Evolutionary conservation across 1,140 invertebrate genomes (phyloP).

Genomic region (Drosophila kepulauana): DNA sequence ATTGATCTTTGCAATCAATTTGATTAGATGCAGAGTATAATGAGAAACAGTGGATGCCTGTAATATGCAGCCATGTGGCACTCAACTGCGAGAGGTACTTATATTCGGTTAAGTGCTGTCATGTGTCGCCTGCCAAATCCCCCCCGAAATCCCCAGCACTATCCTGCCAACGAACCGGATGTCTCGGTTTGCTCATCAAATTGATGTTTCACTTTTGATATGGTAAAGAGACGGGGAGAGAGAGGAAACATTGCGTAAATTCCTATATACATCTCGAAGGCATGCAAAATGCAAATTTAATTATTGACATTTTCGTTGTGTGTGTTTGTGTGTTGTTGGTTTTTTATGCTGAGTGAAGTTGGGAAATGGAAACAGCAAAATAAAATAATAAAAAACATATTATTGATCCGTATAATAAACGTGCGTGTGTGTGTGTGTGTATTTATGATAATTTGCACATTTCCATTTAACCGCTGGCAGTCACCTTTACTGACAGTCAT

Average conservation of each 20-base stretch:
- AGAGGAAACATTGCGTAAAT: slow-evolving; percentile 11
- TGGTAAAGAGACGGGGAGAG: background rate
- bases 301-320: slow-evolving; percentile 38
- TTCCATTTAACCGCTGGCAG: slow-evolving; percentile 17
- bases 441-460: slow-evolving; percentile 10
- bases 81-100: slow-evolving; percentile 19
- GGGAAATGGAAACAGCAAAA: background rate
- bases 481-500: slow-evolving; percentile 15
- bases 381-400: slow-evolving; percentile 9
- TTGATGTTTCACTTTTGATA: slow-evolving; percentile 54
- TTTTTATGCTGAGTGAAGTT: background rate
- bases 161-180: slow-evolving; percentile 5
- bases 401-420: slow-evolving; percentile 18
- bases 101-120: slow-evolving; percentile 65
- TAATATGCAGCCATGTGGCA: background rate
- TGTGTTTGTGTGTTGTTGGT: background rate
- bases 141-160: background rate
- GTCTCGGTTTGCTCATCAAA: slow-evolving; percentile 47
- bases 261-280: slow-evolving; percentile 17
- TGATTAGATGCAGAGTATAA: slow-evolving; percentile 6
- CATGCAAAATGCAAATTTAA: slow-evolving; percentile 57
- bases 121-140: slow-evolving; percentile 48
- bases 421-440: background rate
- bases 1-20: background rate
- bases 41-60: background rate